A percentile compares a stretch with the other conserved stretches of the same genome.
These are phyloP conservation scores for Telmatochromis brachygnathus DNA, from an alignment of 2,113 vertebrate species.

Conservation along the genomic window DNA sequence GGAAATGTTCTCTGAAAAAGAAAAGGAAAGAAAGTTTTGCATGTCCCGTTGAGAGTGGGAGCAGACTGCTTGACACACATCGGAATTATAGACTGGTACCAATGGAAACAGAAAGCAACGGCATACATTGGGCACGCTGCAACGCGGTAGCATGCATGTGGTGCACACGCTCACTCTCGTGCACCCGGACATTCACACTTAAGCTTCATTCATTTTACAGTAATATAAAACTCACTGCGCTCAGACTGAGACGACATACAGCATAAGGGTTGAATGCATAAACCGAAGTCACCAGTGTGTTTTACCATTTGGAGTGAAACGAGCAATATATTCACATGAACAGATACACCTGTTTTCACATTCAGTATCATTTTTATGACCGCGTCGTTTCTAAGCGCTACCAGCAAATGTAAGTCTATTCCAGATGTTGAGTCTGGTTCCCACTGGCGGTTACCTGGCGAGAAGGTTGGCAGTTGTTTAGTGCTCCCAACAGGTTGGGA, in stretches of 20 bases:
- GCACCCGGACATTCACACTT: constrained; percentile 14
- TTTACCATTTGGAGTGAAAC: constrained; percentile 47
- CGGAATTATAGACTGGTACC: background rate
- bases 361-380: constrained; percentile 24
- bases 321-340: constrained; percentile 50
- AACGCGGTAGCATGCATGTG: constrained; percentile 57
- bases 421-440: constrained; percentile 13
- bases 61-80: constrained; percentile 8
- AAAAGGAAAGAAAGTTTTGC: background rate
- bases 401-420: background rate
- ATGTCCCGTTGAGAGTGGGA: background rate
- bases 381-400: constrained; percentile 24
- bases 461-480: constrained; percentile 62
- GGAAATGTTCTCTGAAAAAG: constrained; percentile 73
- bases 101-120: constrained; percentile 17
- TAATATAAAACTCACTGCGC: constrained; percentile 42
- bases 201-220: constrained; percentile 32
- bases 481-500: constrained; percentile 8
- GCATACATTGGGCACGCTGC: constrained; percentile 31
- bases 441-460: constrained; percentile 58
- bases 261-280: constrained; percentile 55
- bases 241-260: constrained; percentile 40
- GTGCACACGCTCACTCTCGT: background rate
- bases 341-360: constrained; percentile 43
- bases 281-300: constrained; percentile 55